Conservation (phyloP, 2,113 vertebrate species). For the Stigmatopora argus region DNA sequence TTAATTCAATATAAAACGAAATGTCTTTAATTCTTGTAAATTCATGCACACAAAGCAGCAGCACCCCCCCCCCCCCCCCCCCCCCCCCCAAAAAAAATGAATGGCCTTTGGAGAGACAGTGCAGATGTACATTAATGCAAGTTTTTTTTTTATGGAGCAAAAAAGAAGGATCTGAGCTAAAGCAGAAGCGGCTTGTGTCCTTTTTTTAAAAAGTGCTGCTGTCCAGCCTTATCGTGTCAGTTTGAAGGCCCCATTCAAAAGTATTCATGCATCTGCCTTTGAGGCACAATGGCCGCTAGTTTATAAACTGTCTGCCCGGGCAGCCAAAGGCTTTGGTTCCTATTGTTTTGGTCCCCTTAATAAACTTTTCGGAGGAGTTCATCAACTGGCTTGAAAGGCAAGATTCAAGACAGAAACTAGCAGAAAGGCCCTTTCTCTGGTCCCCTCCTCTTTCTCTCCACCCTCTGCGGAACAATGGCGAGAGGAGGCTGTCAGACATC, state of each 20-base stretch:
- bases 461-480: constrained; percentile 70
- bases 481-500: constrained; percentile 77
- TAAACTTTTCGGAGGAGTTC: constrained; percentile 99
- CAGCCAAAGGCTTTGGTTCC: constrained; percentile 81
- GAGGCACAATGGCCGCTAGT: constrained; percentile 88
- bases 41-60: constrained; percentile 14
- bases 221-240: constrained; percentile 98
- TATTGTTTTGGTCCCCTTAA: constrained; percentile 96
- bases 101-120: constrained; percentile 42
- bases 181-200: constrained; percentile 69
- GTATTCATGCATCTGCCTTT: constrained; percentile 94
- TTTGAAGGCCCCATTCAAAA: constrained; percentile 93
- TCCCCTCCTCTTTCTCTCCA: constrained; percentile 62
- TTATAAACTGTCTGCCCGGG: constrained; percentile 94
- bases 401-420: constrained; percentile 87
- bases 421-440: constrained; percentile 79
- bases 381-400: constrained; percentile 97
- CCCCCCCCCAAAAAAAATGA: constrained; percentile 7
- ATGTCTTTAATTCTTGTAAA: not conserved
- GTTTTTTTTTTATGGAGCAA: constrained; percentile 22
- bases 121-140: constrained; percentile 95
- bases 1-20: no score
- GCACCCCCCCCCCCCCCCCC: no score
- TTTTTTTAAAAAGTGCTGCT: constrained; percentile 83
- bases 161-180: constrained; percentile 63